Conservation (phyloP, 2,113 vertebrate species). For the Antechinus stuartii region DNA sequence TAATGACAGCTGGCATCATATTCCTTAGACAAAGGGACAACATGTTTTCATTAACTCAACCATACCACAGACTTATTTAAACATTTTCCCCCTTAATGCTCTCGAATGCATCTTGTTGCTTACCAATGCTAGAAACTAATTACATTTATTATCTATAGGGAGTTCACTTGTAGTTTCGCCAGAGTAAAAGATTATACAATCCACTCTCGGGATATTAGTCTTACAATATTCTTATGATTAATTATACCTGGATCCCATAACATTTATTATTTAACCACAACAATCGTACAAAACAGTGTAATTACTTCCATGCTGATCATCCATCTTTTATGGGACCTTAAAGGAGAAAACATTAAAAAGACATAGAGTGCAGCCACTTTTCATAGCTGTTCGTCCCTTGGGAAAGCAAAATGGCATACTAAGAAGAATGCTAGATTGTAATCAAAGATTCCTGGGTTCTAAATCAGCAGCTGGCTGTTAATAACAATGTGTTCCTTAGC, state of each 20-base stretch:
- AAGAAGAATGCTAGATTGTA: neutral
- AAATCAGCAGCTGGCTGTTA: neutral
- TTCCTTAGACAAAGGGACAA: neutral
- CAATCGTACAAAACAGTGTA: slow-evolving; percentile 65
- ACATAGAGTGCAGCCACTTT: slow-evolving; percentile 54
- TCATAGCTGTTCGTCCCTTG: slow-evolving; percentile 11
- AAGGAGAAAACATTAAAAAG: slow-evolving; percentile 65
- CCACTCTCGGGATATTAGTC: slow-evolving; percentile 44
- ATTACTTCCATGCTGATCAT: slow-evolving; percentile 63
- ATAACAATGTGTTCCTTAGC: neutral
- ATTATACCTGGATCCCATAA: slow-evolving; percentile 64
- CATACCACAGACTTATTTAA: slow-evolving; percentile 49
- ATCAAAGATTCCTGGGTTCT: neutral
- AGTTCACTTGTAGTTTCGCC: slow-evolving; percentile 54
- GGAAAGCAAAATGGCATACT: neutral
- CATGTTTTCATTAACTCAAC: neutral
- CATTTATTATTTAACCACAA: slow-evolving; percentile 72
- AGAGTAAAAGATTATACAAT: slow-evolving; percentile 54
- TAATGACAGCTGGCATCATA: neutral
- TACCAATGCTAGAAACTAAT: slow-evolving; percentile 69
- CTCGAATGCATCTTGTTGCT: slow-evolving; percentile 43
- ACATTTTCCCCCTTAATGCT: slow-evolving; percentile 34
- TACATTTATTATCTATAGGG: slow-evolving; percentile 66
- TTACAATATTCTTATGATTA: slow-evolving; percentile 67
- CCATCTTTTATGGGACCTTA: slow-evolving; percentile 71